Evolutionary conservation across 2,888 invertebrate species (phyloP).

Genomic region (Lasioglossum vierecki): DNA sequence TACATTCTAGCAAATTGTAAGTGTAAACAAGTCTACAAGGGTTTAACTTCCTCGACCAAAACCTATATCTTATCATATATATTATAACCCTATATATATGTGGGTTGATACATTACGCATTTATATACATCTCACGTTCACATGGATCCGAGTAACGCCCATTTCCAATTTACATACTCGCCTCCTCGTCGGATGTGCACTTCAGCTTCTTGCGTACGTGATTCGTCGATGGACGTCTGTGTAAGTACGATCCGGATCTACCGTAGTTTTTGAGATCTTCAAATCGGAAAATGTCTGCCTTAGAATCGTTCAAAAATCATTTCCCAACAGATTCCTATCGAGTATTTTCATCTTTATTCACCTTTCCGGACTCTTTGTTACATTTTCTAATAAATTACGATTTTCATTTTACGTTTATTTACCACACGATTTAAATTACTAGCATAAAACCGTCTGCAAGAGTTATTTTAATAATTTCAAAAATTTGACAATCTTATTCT

Average conservation of each 20-base stretch:
- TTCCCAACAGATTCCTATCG: background rate
- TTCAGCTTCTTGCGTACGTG: slow-evolving; percentile 50
- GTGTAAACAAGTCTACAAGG: no score
- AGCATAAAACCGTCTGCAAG: no score
- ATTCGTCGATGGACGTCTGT: slow-evolving; percentile 30
- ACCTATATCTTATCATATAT: no score
- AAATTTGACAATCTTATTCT: background rate
- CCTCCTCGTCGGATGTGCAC: slow-evolving; percentile 40
- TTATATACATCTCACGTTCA: slow-evolving; percentile 52
- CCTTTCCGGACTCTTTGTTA: no score
- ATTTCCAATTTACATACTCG: slow-evolving; percentile 54
- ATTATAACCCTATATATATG: background rate
- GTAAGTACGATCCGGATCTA: slow-evolving; percentile 30
- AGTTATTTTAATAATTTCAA: background rate
- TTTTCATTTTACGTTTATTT: no score
- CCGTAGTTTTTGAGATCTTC: background rate
- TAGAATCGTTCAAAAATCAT: background rate
- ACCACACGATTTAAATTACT: no score
- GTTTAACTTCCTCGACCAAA: no score
- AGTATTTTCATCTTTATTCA: no score
- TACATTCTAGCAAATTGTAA: no score
- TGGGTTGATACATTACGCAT: slow-evolving; percentile 28
- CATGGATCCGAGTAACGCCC: slow-evolving; percentile 36
- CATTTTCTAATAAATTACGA: no score
- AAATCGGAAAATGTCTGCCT: background rate